Conservation (phyloP, 2,888 invertebrate genomes). For the Selenia dentaria region DNA sequence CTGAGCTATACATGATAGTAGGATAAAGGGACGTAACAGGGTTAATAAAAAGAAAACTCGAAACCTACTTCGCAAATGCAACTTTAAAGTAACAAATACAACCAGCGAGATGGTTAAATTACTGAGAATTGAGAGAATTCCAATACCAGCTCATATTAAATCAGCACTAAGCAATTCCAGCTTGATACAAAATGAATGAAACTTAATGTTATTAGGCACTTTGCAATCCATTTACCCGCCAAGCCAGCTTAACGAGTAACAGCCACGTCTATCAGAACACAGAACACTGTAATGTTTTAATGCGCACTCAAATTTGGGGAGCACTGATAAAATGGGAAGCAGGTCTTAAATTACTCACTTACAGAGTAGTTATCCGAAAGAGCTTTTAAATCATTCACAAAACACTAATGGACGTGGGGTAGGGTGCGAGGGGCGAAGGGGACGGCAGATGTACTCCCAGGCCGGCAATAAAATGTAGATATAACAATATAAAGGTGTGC, state of each 20-base stretch:
- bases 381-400: constrained; percentile 85
- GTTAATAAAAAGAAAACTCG: too few relatives aligned
- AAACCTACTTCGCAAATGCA: too few relatives aligned
- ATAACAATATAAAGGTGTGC: constrained; percentile 81
- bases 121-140: too few relatives aligned
- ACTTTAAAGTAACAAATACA: too few relatives aligned
- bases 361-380: constrained; percentile 85
- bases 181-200: constrained; percentile 23
- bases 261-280: constrained; percentile 49
- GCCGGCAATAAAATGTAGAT: constrained; percentile 81
- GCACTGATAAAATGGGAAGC: constrained; percentile 83
- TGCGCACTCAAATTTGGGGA: constrained; percentile 83
- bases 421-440: constrained; percentile 49
- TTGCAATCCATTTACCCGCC: constrained; percentile 53
- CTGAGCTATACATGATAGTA: too few relatives aligned
- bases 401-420: constrained; percentile 84
- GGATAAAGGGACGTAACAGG: too few relatives aligned
- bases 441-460: constrained; percentile 73
- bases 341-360: constrained; percentile 85
- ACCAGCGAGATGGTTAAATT: too few relatives aligned
- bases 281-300: constrained; percentile 76
- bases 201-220: constrained; percentile 37
- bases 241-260: constrained; percentile 45
- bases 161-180: constrained; percentile 17
- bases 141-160: constrained; percentile 5